Base-by-base conservation (phyloP, 2,797 vertebrate genomes). In the Crenichthys baileyi region DNA sequence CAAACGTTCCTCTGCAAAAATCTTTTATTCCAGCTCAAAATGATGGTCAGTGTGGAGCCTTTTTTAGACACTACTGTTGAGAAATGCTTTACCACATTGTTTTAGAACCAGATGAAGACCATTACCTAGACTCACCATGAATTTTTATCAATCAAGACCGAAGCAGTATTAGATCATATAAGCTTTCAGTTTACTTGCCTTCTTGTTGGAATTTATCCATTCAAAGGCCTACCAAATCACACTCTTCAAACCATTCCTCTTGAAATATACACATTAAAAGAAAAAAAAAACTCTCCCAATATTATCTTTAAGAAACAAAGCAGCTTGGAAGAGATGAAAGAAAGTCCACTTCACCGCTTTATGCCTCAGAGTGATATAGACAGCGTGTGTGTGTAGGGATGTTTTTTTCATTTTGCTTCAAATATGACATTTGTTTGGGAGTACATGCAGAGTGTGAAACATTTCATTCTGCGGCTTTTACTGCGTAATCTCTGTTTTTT, bases 201-300 rank as follows among this genome's bases (percentile, higher is more conserved):
- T 4, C 16, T 76, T 78, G 20, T 79, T 82, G 44, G 58, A 26
- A 75, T 80, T 56, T 48, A 78, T 44, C 46, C n/a, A 77, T 76
- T 82, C 79, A 61, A 11, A 48, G 75, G 75, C 53, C 55, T 70
- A 79, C 78, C 44, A 79, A 72, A 88, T 82, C 72, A 73, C 75
- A 82, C 82, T 87, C 44, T 15, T 74, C 70, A 76, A 65, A 81
- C 63, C 41, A 13, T 70, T 11, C 6, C 60, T 83, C 46, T 70
- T 20, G 60, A 48, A 88, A 84, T 84, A 86, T 75, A 71, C 76
- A 73, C 82, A 76, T 80, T 74, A 5, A 53, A 56, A 46, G 48
- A 22, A 13, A 81, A 73, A 79, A 61, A 65, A 70, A 70, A 26
- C 67, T 70, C 22, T 4, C 68, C 56, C 73, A 75, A 36, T 79